Conservation (phyloP, 1,140 invertebrate genomes). For the Globodera rostochiensis region DNA sequence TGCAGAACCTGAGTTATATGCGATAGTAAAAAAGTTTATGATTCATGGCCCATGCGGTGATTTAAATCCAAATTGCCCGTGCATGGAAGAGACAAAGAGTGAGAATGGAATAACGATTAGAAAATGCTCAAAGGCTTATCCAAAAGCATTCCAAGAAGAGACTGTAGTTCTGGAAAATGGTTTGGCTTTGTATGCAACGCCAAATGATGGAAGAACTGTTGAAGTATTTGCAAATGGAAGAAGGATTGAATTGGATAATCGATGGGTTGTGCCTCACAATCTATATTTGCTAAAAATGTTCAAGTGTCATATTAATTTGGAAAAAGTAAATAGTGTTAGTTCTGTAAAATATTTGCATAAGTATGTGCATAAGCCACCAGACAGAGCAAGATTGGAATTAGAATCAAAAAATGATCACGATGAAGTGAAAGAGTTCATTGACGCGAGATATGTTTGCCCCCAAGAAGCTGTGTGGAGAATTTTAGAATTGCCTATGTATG, state of each 20-base stretch:
- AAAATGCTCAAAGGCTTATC: no score
- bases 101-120: no score
- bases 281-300: no score
- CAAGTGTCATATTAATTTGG: no score
- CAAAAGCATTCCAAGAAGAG: no score
- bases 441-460: conserved; percentile 18
- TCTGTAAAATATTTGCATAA: conserved; percentile 10
- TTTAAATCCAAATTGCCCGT: background rate
- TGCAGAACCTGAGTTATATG: background rate
- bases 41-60: no score
- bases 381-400: conserved; percentile 7
- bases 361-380: conserved; percentile 7
- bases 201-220: no score
- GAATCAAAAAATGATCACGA: conserved; percentile 15
- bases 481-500: conserved; percentile 18
- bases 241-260: background rate
- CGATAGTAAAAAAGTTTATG: background rate
- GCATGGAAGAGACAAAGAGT: no score
- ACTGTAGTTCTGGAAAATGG: no score
- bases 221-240: conserved; percentile 13
- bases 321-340: no score
- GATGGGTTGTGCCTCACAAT: conserved; percentile 10
- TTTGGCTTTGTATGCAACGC: no score
- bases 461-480: conserved; percentile 10
- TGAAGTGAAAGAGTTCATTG: conserved; percentile 12